Evolutionary conservation across 1,140 invertebrate genomes (phyloP), one percentile per base, ranked within the genome.

Genomic region (Saxidomus purpurata): DNA sequence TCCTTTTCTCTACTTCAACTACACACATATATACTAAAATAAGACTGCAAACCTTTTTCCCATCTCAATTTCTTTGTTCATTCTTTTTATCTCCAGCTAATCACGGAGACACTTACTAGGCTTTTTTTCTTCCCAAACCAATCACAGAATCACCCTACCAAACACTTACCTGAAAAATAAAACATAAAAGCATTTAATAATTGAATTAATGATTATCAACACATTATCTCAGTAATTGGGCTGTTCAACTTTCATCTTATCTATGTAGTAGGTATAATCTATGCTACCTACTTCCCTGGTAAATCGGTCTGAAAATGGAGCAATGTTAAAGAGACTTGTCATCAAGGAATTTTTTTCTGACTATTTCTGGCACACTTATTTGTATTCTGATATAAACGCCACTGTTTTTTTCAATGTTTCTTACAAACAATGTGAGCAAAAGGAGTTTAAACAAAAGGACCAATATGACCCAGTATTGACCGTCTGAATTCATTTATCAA

Each of bases 141-240:
- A 28, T 13, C 19, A 77, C n/a, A 71, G 15, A n/a, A 28, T 38
- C 34, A 77, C 47, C 40, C 8, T 9, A 49, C 22, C 34, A 55
- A 19, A 25, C 63, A 85, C 83, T 85, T 85, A 85, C 83, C 83
- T 85, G 83, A 85, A 85, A 85, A 52, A 43, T 49, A 49, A 69
- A 85, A 74, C 43, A 85, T 71, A 76, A 71, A 85, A 74, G 63
- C 67, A 85, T 74, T 69, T 15, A 85, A 85, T 85, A 85, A 85
- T 85, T 85, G 63, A 85, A 85, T 74, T 85, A 85, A 85, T 79
- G 38, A 85, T 34, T 85, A 85, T 85, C 83, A 34, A 55, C 40
- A 67, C 38, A 49, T 34, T 74, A 85, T 85, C 83, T 74, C 3
- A 31, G 28, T 85, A 85, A 85, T 55, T 85, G 49, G 83, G 49